Conservation (phyloP, 2,113 vertebrate genomes). For the Coptodon rendalli region DNA sequence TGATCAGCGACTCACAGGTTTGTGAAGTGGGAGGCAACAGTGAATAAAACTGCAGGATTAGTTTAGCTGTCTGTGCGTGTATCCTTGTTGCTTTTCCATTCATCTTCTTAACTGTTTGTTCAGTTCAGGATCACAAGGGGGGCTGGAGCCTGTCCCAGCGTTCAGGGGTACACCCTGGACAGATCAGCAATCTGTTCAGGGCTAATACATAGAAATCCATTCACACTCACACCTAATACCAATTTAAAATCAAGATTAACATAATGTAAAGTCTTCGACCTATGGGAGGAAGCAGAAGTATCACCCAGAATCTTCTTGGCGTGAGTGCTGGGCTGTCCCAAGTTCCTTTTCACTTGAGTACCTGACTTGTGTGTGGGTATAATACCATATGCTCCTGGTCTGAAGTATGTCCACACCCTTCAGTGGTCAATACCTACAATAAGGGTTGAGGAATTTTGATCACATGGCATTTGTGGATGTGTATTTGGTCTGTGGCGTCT, state of each 20-base stretch:
- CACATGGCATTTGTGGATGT: neutral
- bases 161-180: neutral
- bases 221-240: neutral
- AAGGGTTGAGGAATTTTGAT: neutral
- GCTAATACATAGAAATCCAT: neutral
- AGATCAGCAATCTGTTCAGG: neutral
- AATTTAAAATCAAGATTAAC: neutral
- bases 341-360: neutral
- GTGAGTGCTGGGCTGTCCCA: neutral
- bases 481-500: neutral
- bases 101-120: neutral
- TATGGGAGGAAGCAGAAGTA: neutral
- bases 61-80: neutral
- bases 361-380: neutral
- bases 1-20: neutral
- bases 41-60: neutral
- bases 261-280: accelerated
- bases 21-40: neutral
- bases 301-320: neutral
- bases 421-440: neutral
- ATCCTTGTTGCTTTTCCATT: neutral
- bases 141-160: neutral
- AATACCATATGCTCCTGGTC: neutral
- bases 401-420: neutral
- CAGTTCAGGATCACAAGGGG: neutral